Conservation (phyloP, 2,797 vertebrate genomes). For the Hyperoplus lanceolatus region DNA sequence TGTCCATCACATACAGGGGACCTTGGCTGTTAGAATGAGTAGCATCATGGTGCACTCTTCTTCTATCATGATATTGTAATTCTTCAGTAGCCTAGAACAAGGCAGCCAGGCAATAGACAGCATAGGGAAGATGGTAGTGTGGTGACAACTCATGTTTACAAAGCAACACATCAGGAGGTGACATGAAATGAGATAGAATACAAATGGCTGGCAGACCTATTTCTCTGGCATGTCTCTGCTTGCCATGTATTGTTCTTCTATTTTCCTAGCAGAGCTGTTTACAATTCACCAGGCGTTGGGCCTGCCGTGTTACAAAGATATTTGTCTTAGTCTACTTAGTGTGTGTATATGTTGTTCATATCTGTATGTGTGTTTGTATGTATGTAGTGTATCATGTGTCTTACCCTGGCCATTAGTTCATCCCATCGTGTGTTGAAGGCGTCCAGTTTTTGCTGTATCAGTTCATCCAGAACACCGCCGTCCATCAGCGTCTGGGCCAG, state of each 20-base stretch:
- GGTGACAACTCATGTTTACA: neutral
- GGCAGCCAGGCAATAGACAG: no score
- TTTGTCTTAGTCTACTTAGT: no score
- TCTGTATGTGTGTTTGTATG: neutral
- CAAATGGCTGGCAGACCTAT: no score
- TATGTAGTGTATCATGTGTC: constrained; percentile 1
- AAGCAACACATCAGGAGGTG: neutral
- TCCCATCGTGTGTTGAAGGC: constrained; percentile 95
- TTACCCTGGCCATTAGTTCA: constrained; percentile 93
- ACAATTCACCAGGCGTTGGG: no score
- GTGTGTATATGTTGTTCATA: neutral
- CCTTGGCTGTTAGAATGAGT: no score
- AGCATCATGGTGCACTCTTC: neutral
- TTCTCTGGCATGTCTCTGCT: no score
- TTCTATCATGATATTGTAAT: no score
- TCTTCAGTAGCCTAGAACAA: no score
- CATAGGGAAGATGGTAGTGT: no score
- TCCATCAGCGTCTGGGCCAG: constrained; percentile 97
- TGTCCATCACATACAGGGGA: neutral
- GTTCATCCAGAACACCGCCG: constrained; percentile 95
- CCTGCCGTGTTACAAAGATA: no score
- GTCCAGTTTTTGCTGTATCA: constrained; percentile 96
- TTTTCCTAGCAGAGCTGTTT: no score
- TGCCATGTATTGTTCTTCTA: no score
- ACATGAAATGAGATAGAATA: neutral